These are phyloP conservation scores for Malurus alboscapulatus DNA, from an alignment of 2,113 vertebrate genomes.

Conservation along the genomic window DNA sequence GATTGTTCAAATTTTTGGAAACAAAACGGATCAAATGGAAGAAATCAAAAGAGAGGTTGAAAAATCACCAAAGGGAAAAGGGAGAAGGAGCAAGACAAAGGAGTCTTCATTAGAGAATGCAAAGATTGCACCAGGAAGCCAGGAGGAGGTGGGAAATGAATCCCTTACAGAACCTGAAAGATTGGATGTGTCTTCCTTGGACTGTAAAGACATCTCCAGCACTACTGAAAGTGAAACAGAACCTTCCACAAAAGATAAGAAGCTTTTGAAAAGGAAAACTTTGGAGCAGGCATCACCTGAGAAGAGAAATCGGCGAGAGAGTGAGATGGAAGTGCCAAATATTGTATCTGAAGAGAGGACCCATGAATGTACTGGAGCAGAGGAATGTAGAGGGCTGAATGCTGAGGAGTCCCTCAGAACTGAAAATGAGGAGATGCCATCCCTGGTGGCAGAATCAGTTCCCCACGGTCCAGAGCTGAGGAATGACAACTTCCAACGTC, in stretches of 20 bases:
- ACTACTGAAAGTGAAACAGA: slow-evolving; percentile 78
- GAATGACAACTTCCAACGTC: slow-evolving; percentile 13
- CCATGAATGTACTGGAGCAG: slow-evolving; percentile 61
- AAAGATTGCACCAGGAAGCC: slow-evolving; percentile 58
- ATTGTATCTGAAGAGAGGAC: slow-evolving; percentile 70
- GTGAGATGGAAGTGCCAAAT: slow-evolving; percentile 75
- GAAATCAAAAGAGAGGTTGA: slow-evolving; percentile 76
- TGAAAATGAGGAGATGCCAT: slow-evolving; percentile 77
- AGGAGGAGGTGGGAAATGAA: slow-evolving; percentile 67
- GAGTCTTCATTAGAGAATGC: slow-evolving; percentile 76
- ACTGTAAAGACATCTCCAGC: slow-evolving; percentile 66
- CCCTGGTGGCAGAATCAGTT: slow-evolving; percentile 71
- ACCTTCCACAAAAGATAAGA: slow-evolving; percentile 78
- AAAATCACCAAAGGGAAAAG: slow-evolving; percentile 85
- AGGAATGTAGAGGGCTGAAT: slow-evolving; percentile 54
- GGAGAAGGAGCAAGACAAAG: slow-evolving; percentile 79
- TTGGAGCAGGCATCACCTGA: slow-evolving; percentile 80
- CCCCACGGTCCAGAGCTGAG: slow-evolving; percentile 37
- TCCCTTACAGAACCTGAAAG: slow-evolving; percentile 59
- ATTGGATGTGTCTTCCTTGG: slow-evolving; percentile 66
- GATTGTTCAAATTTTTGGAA: slow-evolving; percentile 72
- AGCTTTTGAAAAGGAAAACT: slow-evolving; percentile 83
- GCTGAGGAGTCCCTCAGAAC: slow-evolving; percentile 67
- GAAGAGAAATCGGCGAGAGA: slow-evolving; percentile 82
- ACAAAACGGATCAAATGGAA: slow-evolving; percentile 69